phyloP scores from a whole-genome alignment of 2,888 invertebrate species.

The Drosophila tanythrix region DNA sequence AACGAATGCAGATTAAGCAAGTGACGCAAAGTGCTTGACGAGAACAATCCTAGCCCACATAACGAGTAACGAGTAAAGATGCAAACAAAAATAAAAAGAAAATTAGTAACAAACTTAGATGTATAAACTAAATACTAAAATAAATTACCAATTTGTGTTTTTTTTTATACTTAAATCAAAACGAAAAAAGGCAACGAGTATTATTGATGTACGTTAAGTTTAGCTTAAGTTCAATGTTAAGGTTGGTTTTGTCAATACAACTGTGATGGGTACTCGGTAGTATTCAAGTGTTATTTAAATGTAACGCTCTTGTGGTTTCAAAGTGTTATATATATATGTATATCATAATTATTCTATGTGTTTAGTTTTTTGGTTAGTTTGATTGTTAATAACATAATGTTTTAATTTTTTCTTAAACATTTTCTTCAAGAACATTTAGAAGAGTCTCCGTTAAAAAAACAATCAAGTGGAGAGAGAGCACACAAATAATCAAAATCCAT shows the following conservation, averaged over 20 bases:
- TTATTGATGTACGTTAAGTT: slow-evolving; percentile 43
- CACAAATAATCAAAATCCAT: slow-evolving; percentile 36
- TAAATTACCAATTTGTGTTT: slow-evolving; percentile 67
- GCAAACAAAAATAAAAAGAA: slow-evolving; percentile 13
- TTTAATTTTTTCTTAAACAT: slow-evolving; percentile 6
- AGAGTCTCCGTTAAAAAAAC: slow-evolving; percentile 28
- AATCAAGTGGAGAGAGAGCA: slow-evolving; percentile 23
- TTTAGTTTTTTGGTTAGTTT: slow-evolving; percentile 23
- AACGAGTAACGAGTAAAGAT: slow-evolving; percentile 38
- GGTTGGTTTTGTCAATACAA: slow-evolving; percentile 35
- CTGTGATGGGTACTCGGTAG: slow-evolving; percentile 34
- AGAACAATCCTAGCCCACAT: slow-evolving; percentile 15
- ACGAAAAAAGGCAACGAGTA: slow-evolving; percentile 37
- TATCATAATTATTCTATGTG: slow-evolving; percentile 7
- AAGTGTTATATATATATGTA: slow-evolving; percentile 24
- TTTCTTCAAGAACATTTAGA: slow-evolving; percentile 73
- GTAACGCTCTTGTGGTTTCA: slow-evolving; percentile 21
- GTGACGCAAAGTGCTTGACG: slow-evolving; percentile 16
- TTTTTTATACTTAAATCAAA: slow-evolving; percentile 47
- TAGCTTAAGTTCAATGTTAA: slow-evolving; percentile 56
- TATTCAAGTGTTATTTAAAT: slow-evolving; percentile 38
- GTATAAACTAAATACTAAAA: slow-evolving; percentile 47
- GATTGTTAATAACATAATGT: slow-evolving; percentile 35
- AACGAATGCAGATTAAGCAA: background rate
- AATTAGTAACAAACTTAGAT: slow-evolving; percentile 69